Base-by-base conservation (phyloP, 1,140 invertebrate species). In the Drosophila bifasciata region DNA sequence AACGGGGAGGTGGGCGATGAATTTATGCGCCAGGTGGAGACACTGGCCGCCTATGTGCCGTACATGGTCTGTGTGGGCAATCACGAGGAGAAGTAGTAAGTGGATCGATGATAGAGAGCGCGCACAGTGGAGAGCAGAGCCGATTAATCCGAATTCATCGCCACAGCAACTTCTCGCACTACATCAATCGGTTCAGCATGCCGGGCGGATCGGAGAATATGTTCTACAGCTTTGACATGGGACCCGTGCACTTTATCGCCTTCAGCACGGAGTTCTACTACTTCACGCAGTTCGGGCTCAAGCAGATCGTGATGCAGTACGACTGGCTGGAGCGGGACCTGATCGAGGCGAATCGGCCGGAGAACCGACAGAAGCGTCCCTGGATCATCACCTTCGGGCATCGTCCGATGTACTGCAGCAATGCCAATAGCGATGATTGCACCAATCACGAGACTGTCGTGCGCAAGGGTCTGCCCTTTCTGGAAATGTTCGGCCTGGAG, bases 391-490 rank as follows among this genome's bases (percentile, higher is more conserved):
- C 97, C 6, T 97, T 95, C 92, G 98, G 97, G 15, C 98, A 99
- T 92, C 93, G 98, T 16, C 98, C 98, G 1, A 99, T 99, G 98
- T 99, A 99, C 91, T 99, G 98, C 91, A 98, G 97, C 64, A 97
- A 98, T 91, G 92, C 93, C 73, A 96, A 98, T 91, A 90, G 92
- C 5, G 96, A 97, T 86, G 98, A 99, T 92, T 99, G 98, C 88
- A 95, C 95, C 2, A 94, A 95, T 63, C 94, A 96, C 71, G 93
- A 96, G 85, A 95, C 95, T 23, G 92, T 96, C 44, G 94, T 96
- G 0, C 92, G 97, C 80, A 93, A 95, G 62, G 97, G 96, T 1
- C 83, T 97, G 49, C 95, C 96, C 25, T 93, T 95, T 62, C 67
- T 96, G 1, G 93, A 94, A 50, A 93, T 94, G 83, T 96, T 95